Evolutionary conservation across 2,797 vertebrate species (phyloP).

Genomic region (Chaenodraco wilsoni): DNA sequence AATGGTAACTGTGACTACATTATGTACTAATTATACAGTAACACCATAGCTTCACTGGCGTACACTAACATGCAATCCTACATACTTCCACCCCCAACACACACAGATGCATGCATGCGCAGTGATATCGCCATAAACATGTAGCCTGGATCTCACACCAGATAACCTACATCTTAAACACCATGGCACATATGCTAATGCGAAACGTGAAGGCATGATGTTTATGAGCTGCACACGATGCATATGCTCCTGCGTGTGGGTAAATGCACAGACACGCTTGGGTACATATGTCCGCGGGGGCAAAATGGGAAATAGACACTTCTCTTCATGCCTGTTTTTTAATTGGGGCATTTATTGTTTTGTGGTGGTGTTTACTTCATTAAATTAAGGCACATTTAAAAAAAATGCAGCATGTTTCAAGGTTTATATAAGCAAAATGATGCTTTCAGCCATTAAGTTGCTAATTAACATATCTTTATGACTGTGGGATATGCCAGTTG

Average conservation of each 20-base stretch:
- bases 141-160: conserved; percentile 76
- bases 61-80: conserved; percentile 19
- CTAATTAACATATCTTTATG: conserved; percentile 84
- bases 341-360: conserved; percentile 87
- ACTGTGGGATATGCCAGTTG: conserved; percentile 82
- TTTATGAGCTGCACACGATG: conserved; percentile 75
- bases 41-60: conserved; percentile 35
- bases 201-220: conserved; percentile 70
- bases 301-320: conserved; percentile 81
- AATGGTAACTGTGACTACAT: conserved; percentile 55
- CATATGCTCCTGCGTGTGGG: conserved; percentile 77
- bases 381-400: conserved; percentile 80
- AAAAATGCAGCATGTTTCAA: conserved; percentile 79
- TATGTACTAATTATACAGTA: conserved; percentile 61
- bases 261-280: conserved; percentile 81
- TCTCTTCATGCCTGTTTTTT: conserved; percentile 84
- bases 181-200: conserved; percentile 78
- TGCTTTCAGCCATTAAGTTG: conserved; percentile 81
- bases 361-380: conserved; percentile 82
- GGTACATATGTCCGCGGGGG: conserved; percentile 80
- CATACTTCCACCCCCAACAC: conserved; percentile 7
- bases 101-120: conserved; percentile 22
- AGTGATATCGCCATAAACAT: conserved; percentile 52
- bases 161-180: conserved; percentile 79
- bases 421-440: conserved; percentile 83